Evolutionary conservation across 2,113 vertebrate species (phyloP), one percentile per base, ranked within the genome.

Genomic region (Bufo gargarizans): DNA sequence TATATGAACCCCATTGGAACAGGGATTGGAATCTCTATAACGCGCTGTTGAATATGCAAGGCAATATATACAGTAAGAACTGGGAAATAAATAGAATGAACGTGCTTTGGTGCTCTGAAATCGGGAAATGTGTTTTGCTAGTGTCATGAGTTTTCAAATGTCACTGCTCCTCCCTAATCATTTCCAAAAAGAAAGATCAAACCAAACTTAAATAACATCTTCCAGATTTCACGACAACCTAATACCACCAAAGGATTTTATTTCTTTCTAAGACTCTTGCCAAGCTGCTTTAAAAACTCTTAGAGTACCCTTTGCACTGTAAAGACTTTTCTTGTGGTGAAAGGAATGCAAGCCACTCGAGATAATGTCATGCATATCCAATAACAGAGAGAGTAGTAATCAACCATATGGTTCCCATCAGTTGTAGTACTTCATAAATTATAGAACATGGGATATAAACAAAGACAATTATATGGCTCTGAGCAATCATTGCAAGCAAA

Each of bases 291-390:
- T 58, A 50, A 87, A 53, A 77, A 13, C 87, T 9, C 67, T 82
- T 13, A 20, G 69, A 61, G n/a, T 17, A 74, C 50, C 69, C 69
- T 63, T 33, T 76, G 56, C 80, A 19, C 77, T 77, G 47, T 17
- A 56, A 74, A 47, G 79, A 56, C 69, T 59, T 49, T n/a, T 82
- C 86, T 74, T 80, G 85, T 80, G 77, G 56, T 56, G 63, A 63
- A 45, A 7, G 77, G 76, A 79, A 87, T 87, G 77, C 63, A 77
- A 47, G 53, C n/a, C 3, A 53, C 80, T 83, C 4, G 4, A 17
- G 69, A 45, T 88, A 82, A 77, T 63, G 87, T 83, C 87, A 83
- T 77, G 9, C 71, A 65, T 88, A 77, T 82, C 80, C 71, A 55
- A 43, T 88, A 83, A 77, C 86, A 76, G 69, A 58, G 58, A 72